Conservation (phyloP, 2,797 vertebrate species). For the Neomorphus geoffroyi region DNA sequence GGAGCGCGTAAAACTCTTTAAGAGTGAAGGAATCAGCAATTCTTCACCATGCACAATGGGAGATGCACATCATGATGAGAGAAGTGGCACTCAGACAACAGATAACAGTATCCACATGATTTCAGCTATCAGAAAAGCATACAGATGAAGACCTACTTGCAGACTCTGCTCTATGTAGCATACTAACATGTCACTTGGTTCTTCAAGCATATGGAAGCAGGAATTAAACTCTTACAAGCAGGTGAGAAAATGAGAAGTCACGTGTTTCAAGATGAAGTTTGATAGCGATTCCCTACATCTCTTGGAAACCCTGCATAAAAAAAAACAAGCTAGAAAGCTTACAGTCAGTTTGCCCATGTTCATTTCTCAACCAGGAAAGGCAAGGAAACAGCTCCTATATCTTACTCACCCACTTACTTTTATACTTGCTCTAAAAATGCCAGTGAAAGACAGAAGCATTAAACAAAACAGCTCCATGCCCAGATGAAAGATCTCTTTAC, state of each 20-base stretch:
- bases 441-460: background rate
- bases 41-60: fast-evolving
- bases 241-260: background rate
- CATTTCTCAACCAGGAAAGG: background rate
- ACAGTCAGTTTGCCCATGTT: background rate
- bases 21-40: background rate
- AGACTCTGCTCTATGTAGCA: background rate
- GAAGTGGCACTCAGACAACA: background rate
- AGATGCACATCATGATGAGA: background rate
- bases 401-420: background rate
- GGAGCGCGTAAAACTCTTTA: background rate
- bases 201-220: background rate
- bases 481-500: background rate
- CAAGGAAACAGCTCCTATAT: background rate
- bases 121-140: background rate
- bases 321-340: background rate
- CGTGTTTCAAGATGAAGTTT: background rate
- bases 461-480: background rate
- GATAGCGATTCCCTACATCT: background rate
- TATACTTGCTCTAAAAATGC: background rate
- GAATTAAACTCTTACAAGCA: background rate
- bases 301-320: background rate
- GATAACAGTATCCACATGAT: background rate
- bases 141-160: background rate
- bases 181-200: background rate